Percentiles rank a stretch among this genome's conserved stretches.
These are phyloP conservation scores for Mactra quadrangularis DNA, from an alignment of 1,140 invertebrate species.

Conservation along the genomic window DNA sequence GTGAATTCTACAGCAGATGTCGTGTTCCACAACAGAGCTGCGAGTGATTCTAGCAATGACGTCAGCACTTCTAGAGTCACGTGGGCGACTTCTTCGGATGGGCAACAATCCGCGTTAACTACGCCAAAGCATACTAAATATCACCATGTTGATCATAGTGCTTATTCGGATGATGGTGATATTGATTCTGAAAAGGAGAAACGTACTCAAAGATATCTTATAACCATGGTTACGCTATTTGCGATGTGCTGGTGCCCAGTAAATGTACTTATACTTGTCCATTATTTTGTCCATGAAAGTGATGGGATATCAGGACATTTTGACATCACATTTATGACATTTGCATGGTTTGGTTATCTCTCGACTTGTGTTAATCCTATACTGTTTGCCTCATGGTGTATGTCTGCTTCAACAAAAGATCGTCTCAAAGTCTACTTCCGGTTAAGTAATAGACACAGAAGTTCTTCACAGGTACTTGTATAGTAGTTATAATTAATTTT, in stretches of 20 bases:
- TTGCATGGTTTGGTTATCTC: constrained; percentile 89
- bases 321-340: constrained; percentile 88
- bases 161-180: constrained; percentile 86
- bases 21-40: constrained; percentile 62
- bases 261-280: constrained; percentile 88
- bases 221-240: constrained; percentile 88
- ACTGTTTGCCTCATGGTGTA: constrained; percentile 87
- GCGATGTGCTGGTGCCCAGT: constrained; percentile 88
- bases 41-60: constrained; percentile 31
- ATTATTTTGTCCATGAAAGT: constrained; percentile 88
- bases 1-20: constrained; percentile 84
- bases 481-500: too few relatives aligned
- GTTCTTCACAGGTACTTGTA: constrained; percentile 62
- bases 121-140: constrained; percentile 50
- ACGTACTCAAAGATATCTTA: constrained; percentile 88
- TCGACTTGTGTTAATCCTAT: constrained; percentile 88
- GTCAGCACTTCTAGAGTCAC: constrained; percentile 51
- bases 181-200: constrained; percentile 88
- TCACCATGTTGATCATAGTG: constrained; percentile 53
- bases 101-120: constrained; percentile 25
- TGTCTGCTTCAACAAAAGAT: constrained; percentile 87
- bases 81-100: constrained; percentile 36
- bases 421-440: constrained; percentile 87
- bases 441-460: constrained; percentile 82
- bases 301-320: constrained; percentile 89